Percentiles rank a stretch among this genome's conserved stretches.
Evolutionary conservation across 2,797 vertebrate genomes (phyloP).

Genomic region (Protonibea diacanthus): DNA sequence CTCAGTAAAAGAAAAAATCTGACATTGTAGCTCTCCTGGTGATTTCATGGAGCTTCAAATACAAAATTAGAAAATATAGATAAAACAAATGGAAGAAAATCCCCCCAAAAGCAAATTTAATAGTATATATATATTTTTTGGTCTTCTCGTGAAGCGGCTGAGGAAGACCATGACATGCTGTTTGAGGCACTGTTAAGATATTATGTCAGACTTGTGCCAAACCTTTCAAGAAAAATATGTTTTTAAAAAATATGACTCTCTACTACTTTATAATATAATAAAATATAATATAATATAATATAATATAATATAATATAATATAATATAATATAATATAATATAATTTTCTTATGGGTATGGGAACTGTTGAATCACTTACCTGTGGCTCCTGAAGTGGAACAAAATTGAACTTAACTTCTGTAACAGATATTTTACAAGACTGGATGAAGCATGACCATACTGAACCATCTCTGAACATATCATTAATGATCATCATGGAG

Average conservation of each 20-base stretch:
- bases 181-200: background rate
- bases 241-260: background rate
- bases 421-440: constrained; percentile 34
- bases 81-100: background rate
- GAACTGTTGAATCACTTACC: constrained; percentile 18
- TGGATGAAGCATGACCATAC: constrained; percentile 61
- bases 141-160: background rate
- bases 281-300: constrained; percentile 32
- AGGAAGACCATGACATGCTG: background rate
- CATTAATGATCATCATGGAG: constrained; percentile 79
- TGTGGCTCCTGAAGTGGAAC: constrained; percentile 33
- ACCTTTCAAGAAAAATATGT: background rate
- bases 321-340: constrained; percentile 31
- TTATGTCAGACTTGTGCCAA: background rate
- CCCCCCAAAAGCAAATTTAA: background rate
- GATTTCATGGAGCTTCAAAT: background rate
- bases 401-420: constrained; percentile 24
- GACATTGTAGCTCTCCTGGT: too few relatives aligned
- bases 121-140: background rate
- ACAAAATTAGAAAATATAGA: background rate
- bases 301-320: constrained; percentile 35
- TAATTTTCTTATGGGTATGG: constrained; percentile 7
- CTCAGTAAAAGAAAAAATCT: background rate
- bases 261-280: too few relatives aligned
- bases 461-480: constrained; percentile 61